Percentiles rank a stretch among this genome's conserved stretches.
Conservation (phyloP, 2,797 vertebrate species). For the Argyrosomus regius region DNA sequence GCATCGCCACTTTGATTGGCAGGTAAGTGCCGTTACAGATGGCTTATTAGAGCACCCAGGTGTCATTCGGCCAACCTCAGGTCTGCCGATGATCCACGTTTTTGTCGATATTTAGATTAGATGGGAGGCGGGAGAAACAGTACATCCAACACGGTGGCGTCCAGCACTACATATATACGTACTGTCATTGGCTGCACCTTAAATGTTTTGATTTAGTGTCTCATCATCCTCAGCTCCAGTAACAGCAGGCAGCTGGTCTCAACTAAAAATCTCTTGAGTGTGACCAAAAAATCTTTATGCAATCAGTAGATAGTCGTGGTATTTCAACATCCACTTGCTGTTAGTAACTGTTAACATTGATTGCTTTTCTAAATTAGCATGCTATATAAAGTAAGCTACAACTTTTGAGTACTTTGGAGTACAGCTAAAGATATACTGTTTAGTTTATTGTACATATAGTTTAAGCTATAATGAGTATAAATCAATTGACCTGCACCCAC, state of each 20-base stretch:
- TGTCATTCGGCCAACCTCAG: no score
- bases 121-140: no score
- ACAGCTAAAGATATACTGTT: background rate
- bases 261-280: background rate
- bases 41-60: no score
- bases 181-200: background rate
- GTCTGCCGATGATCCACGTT: no score
- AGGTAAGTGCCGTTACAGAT: no score
- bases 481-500: conserved; percentile 1
- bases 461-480: background rate
- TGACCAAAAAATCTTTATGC: background rate
- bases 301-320: background rate
- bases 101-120: no score
- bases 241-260: background rate
- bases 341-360: background rate
- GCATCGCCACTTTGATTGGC: no score
- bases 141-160: no score
- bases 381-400: background rate
- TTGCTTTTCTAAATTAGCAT: background rate
- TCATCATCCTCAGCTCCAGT: background rate
- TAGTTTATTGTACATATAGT: background rate
- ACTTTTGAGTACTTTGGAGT: background rate
- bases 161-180: no score
- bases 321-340: background rate
- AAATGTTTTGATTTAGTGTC: background rate